Conservation (phyloP, 2,113 vertebrate genomes). For the Eupsittula cactorum region DNA sequence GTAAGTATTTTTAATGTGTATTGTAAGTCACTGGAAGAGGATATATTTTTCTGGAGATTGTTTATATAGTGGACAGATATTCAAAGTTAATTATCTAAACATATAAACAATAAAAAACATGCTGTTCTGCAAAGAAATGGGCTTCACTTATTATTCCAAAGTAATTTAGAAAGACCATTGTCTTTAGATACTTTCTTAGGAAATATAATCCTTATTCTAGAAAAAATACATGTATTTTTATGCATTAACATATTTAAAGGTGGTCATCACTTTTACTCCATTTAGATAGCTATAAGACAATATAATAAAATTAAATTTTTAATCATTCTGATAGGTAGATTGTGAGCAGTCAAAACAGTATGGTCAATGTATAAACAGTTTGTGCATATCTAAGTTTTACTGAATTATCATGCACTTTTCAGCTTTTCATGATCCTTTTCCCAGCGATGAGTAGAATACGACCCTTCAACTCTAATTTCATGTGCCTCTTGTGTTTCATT, state of each 20-base stretch:
- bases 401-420: not conserved
- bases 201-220: slow-evolving; percentile 6
- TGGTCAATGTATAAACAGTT: not conserved
- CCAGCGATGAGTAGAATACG: not conserved
- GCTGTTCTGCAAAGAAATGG: slow-evolving; percentile 16
- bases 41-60: slow-evolving; percentile 75
- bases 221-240: slow-evolving; percentile 1
- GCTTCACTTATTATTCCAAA: slow-evolving; percentile 51
- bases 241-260: slow-evolving; percentile 19
- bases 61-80: slow-evolving; percentile 67
- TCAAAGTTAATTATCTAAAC: slow-evolving; percentile 40
- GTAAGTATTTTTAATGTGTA: slow-evolving; percentile 73
- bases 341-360: not conserved
- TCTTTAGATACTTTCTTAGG: slow-evolving; percentile 14
- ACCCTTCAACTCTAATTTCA: not conserved
- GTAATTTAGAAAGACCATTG: slow-evolving; percentile 28
- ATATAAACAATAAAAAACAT: slow-evolving; percentile 48
- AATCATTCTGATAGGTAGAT: not conserved
- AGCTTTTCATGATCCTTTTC: not conserved
- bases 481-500: not conserved
- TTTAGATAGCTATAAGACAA: slow-evolving; percentile 16
- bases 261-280: slow-evolving; percentile 38
- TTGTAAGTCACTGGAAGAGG: slow-evolving; percentile 68
- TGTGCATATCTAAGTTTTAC: not conserved
- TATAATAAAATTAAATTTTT: slow-evolving; percentile 26